phyloP scores from a whole-genome alignment of 1,140 invertebrate species.

The Lucilia sericata region DNA sequence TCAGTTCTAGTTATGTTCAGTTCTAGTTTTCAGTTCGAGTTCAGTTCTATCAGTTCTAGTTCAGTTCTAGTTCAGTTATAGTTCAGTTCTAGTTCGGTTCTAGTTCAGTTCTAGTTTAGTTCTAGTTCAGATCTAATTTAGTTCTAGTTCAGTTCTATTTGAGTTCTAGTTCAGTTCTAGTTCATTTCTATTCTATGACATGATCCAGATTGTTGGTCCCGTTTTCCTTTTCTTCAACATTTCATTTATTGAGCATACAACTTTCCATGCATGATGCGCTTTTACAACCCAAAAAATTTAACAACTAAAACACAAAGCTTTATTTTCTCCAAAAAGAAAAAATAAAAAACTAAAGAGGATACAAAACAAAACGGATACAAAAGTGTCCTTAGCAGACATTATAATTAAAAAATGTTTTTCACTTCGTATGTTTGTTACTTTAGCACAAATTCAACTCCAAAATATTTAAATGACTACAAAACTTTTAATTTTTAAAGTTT shows the following conservation, averaged over 20 bases:
- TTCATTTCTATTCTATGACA: background rate
- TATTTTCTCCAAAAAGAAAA: background rate
- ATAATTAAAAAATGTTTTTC: slow-evolving; percentile 42
- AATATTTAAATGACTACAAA: background rate
- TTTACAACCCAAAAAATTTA: background rate
- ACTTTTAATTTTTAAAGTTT: slow-evolving; percentile 40
- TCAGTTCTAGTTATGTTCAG: too few relatives aligned
- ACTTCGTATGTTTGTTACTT: background rate
- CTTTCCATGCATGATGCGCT: slow-evolving; percentile 22
- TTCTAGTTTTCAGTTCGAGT: too few relatives aligned
- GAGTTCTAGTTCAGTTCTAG: background rate
- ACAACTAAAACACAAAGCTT: background rate
- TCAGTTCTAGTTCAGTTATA: too few relatives aligned
- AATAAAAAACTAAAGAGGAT: background rate
- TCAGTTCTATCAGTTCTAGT: too few relatives aligned
- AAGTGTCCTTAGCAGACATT: slow-evolving; percentile 42
- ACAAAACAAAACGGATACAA: background rate
- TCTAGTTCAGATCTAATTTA: background rate
- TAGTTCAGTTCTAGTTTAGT: too few relatives aligned
- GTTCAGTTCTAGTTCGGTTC: too few relatives aligned
- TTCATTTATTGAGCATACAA: background rate
- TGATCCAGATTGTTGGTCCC: background rate
- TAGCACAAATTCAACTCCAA: background rate
- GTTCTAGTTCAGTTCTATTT: too few relatives aligned
- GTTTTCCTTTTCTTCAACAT: background rate